phyloP scores from a whole-genome alignment of 1,140 invertebrate species.

The Ganaspis sp. region DNA sequence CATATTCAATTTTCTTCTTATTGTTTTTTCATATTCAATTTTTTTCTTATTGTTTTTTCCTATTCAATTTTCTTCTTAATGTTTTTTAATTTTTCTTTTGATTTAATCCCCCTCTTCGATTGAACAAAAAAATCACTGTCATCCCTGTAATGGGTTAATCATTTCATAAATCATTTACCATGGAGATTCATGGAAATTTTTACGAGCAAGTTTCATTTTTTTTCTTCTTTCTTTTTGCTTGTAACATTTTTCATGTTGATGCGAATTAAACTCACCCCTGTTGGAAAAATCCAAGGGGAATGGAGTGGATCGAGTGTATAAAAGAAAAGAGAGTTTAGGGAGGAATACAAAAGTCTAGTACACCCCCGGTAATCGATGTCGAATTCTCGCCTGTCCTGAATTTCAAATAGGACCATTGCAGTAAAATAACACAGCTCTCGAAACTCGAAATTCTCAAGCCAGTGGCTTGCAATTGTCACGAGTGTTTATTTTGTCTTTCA shows the following conservation, averaged over 20 bases:
- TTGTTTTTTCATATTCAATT: no score
- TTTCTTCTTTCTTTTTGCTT: not conserved
- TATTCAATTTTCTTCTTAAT: no score
- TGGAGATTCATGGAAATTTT: no score
- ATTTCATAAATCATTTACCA: no score
- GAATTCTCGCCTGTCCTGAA: conserved; percentile 22
- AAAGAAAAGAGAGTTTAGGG: not conserved
- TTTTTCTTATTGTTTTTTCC: no score
- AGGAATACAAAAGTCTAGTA: not conserved
- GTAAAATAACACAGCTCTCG: not conserved
- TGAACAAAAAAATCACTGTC: no score
- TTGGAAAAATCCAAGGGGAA: not conserved
- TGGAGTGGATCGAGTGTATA: not conserved
- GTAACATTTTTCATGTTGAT: not conserved
- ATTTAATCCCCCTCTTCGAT: no score
- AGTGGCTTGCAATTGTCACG: not conserved
- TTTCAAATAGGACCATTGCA: conserved; percentile 1
- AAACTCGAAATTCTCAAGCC: not conserved
- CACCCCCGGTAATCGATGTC: not conserved
- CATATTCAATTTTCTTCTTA: no score
- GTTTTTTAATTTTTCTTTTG: no score
- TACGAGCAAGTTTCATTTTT: not conserved
- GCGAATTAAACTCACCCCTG: conserved; percentile 1
- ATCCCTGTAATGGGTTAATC: no score
- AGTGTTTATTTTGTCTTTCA: conserved; percentile 1